Percentiles rank a stretch among this genome's conserved stretches.
These are phyloP conservation scores for Eonycteris spelaea DNA, from an alignment of 2,113 vertebrate genomes.

Conservation along the genomic window DNA sequence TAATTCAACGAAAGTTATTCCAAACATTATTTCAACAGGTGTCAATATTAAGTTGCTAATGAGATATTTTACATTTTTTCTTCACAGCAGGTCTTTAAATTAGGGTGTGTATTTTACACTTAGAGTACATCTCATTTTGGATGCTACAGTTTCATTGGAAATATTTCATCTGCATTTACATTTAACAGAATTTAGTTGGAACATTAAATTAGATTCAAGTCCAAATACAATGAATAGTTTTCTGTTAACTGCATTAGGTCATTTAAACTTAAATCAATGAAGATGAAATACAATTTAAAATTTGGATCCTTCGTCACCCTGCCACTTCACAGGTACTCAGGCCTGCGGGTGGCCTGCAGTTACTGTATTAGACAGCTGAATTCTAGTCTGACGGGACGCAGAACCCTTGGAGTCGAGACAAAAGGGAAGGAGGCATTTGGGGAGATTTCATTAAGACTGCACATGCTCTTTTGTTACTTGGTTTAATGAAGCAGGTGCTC, in stretches of 20 bases:
- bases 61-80: background rate
- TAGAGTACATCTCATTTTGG: background rate
- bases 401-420: background rate
- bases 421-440: background rate
- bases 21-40: background rate
- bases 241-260: background rate
- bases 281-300: background rate
- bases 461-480: background rate
- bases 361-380: rapidly evolving
- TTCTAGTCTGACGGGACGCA: rapidly evolving
- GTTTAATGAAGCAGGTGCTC: background rate
- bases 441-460: background rate
- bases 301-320: background rate
- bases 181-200: background rate
- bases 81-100: background rate
- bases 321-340: rapidly evolving
- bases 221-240: background rate
- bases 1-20: background rate
- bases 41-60: background rate
- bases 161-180: background rate
- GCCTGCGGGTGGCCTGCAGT: background rate
- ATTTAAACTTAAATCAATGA: background rate
- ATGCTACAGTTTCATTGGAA: background rate
- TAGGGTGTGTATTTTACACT: background rate
- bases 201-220: background rate